Percentiles rank a stretch among this genome's conserved stretches.
Evolutionary conservation across 2,888 invertebrate genomes (phyloP).

Genomic region (Synanthedon andrenaeformis): DNA sequence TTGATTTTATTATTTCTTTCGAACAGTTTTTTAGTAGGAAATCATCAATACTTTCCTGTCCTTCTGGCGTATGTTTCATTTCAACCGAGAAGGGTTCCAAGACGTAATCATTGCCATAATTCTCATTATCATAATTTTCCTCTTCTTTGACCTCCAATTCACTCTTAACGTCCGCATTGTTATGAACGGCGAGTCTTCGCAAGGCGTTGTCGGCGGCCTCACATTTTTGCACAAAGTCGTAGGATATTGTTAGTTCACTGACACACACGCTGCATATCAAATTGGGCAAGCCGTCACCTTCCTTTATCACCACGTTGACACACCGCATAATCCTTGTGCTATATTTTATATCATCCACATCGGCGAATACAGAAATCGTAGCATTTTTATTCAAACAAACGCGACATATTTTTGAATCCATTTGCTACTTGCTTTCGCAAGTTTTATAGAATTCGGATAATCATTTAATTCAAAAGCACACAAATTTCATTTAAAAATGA

Average conservation of each 20-base stretch:
- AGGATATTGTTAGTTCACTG: constrained; percentile 32
- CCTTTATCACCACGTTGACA: constrained; percentile 32
- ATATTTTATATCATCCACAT: constrained; percentile 33
- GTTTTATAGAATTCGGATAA: no score
- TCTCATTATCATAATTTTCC: constrained; percentile 11
- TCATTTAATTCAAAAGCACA: no score
- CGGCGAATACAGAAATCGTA: constrained; percentile 37
- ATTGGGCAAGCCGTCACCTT: constrained; percentile 46
- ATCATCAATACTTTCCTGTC: constrained; percentile 4
- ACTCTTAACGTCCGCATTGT: constrained; percentile 13
- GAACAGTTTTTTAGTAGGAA: constrained; percentile 8
- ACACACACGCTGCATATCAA: constrained; percentile 42
- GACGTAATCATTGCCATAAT: constrained; percentile 9
- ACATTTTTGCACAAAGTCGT: constrained; percentile 45
- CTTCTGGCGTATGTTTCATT: constrained; percentile 4
- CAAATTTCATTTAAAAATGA: no score
- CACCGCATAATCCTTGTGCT: constrained; percentile 43
- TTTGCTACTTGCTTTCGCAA: constrained; percentile 1
- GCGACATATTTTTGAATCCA: constrained; percentile 36
- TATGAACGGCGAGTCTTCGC: constrained; percentile 23
- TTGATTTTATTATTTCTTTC: constrained; percentile 10
- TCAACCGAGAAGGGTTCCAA: constrained; percentile 10
- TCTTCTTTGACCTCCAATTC: constrained; percentile 25
- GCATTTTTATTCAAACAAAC: constrained; percentile 45
- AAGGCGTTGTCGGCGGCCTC: constrained; percentile 43